Evolutionary conservation across 2,888 invertebrate genomes (phyloP).

Genomic region (Dorcus hopei): DNA sequence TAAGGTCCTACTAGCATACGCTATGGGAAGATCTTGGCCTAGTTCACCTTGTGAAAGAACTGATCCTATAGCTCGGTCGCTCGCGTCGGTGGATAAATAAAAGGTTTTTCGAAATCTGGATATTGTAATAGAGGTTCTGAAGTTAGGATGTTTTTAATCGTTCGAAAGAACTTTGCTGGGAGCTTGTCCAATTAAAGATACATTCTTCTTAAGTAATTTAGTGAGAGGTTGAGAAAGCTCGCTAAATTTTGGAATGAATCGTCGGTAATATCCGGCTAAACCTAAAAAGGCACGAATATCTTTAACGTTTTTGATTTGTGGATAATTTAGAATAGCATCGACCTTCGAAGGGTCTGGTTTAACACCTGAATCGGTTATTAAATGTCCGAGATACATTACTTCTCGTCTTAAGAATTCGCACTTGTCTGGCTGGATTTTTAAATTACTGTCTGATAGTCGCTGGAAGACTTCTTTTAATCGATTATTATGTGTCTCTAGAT

Average conservation of each 20-base stretch:
- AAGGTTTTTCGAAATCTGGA: conserved; percentile 11
- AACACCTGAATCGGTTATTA: conserved; percentile 4
- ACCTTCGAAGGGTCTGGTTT: conserved; percentile 13
- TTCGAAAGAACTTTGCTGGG: conserved; percentile 2
- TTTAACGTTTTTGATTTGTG: conserved; percentile 4
- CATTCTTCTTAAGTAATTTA: conserved; percentile 4
- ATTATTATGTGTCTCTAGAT: conserved; percentile 19
- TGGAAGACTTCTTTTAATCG: conserved; percentile 15
- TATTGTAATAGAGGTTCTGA: conserved; percentile 13
- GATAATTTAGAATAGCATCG: conserved; percentile 4
- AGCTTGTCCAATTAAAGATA: not conserved
- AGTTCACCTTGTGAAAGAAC: conserved; percentile 8
- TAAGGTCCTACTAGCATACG: not conserved
- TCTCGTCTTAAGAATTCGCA: conserved; percentile 7
- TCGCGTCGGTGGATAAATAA: conserved; percentile 15
- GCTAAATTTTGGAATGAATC: conserved; percentile 14
- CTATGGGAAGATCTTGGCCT: conserved; percentile 2
- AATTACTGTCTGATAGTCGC: conserved; percentile 2
- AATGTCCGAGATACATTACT: conserved; percentile 7
- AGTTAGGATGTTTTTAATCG: conserved; percentile 7
- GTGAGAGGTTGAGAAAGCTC: conserved; percentile 12
- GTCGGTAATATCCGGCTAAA: conserved; percentile 13
- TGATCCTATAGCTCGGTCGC: conserved; percentile 7
- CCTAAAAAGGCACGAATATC: conserved; percentile 16
- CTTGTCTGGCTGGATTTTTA: conserved; percentile 22